Evolutionary conservation across 2,888 invertebrate genomes (phyloP).

Genomic region (Monopis laevigella): DNA sequence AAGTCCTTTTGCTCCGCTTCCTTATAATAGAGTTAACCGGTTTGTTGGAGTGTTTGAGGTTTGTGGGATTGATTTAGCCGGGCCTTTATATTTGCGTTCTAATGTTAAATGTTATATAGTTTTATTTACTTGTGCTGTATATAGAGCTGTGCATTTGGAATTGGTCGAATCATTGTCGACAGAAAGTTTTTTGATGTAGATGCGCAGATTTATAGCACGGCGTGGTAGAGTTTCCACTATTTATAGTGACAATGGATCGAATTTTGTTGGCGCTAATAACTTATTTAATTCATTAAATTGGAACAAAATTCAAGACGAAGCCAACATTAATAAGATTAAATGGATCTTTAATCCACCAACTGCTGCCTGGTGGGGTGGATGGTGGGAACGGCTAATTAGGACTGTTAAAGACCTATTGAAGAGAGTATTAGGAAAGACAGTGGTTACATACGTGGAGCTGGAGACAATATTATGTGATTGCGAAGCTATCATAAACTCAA

Average conservation of each 20-base stretch:
- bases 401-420: slow-evolving; percentile 31
- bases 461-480: slow-evolving; percentile 17
- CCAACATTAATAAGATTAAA: slow-evolving; percentile 15
- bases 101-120: slow-evolving; percentile 1
- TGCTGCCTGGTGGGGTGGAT: slow-evolving; percentile 44
- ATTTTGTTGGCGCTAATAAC: slow-evolving; percentile 9
- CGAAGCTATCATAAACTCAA: slow-evolving; percentile 15
- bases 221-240: slow-evolving; percentile 5
- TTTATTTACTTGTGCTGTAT: slow-evolving; percentile 4
- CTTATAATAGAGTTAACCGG: background rate
- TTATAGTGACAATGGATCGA: slow-evolving; percentile 8
- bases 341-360: slow-evolving; percentile 35
- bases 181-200: background rate
- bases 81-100: background rate
- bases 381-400: slow-evolving; percentile 38
- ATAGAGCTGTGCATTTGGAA: background rate
- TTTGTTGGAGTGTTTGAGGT: slow-evolving; percentile 1
- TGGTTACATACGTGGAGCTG: slow-evolving; percentile 12
- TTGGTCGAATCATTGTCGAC: background rate
- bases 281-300: slow-evolving; percentile 8
- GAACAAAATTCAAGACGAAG: background rate
- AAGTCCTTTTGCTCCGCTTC: slow-evolving; percentile 1
- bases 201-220: slow-evolving; percentile 1
- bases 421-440: slow-evolving; percentile 28
- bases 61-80: slow-evolving; percentile 1